Evolutionary conservation across 2,888 invertebrate genomes (phyloP), one percentile per base, ranked within the genome.

Genomic region (Lottia gigantea): DNA sequence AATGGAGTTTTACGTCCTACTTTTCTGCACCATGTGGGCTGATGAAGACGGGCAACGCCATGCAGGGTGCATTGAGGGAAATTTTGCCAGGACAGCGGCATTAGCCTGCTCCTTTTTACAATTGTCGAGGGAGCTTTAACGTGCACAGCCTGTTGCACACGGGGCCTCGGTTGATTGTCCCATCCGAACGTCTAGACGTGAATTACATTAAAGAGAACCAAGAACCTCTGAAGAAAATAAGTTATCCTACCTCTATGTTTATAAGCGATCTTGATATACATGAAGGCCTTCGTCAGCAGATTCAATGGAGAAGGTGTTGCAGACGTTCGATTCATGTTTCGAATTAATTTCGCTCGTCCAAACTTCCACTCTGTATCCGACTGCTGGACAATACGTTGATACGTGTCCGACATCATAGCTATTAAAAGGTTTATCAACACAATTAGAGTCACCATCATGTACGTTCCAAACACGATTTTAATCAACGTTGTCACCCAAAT

Each of bases 331-430:
- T 98, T 98, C 98, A 99, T 99, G 88, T 97, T 97, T 79, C 98
- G 92, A 88, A 99, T 97, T 86, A 99, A 91, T 90, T 99, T 99
- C 69, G 98, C 98, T 85, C 99, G 90, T 45, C 99, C 98, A 88
- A 97, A 99, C 90, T 99, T 99, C 99, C 99, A 99, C 90, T 99
- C 99, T 84, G 97, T 98, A 90, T 99, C 99, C 64, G 98, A 98
- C 92, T 98, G 98, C 49, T 98, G 98, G 93, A 99, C 95, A 88
- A 98, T 98, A 88, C 97, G 93, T 90, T 98, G 98, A 91, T 99
- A 98, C 86, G 98, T 98, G 92, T 98, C 98, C 91, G 97, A 97
- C 97, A 98, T 98, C 98, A 98, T 98, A 91, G 98, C 98, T 93
- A 98, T 98, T 90, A 98, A 94, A 89, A 98, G 93, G 91, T 98